Percentiles rank a stretch among this genome's conserved stretches.
Evolutionary conservation across 2,888 invertebrate species (phyloP).

Genomic region (Lysandra coridon): DNA sequence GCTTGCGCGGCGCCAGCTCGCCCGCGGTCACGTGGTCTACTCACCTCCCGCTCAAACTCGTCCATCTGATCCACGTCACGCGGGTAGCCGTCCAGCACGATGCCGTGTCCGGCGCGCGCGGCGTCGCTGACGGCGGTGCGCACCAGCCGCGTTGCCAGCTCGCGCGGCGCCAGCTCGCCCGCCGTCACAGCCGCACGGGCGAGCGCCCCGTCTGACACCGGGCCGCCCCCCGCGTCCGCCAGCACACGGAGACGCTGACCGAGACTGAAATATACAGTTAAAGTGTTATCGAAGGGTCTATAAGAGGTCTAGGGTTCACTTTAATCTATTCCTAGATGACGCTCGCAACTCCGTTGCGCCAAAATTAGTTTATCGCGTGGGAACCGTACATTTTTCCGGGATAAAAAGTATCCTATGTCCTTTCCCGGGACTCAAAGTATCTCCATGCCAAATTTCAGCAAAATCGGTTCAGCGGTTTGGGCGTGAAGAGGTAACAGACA

Average conservation of each 20-base stretch:
- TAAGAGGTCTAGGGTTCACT: no score
- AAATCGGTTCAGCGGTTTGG: no score
- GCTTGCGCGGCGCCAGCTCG: slow-evolving; percentile 89
- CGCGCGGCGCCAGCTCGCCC: slow-evolving; percentile 91
- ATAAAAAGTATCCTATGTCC: no score
- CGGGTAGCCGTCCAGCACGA: slow-evolving; percentile 97
- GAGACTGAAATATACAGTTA: slow-evolving; percentile 70
- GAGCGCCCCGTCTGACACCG: slow-evolving; percentile 82
- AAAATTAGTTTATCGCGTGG: no score
- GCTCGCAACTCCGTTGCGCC: no score
- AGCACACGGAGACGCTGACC: slow-evolving; percentile 88
- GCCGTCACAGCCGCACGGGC: slow-evolving; percentile 86
- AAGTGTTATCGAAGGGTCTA: neutral
- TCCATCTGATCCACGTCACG: slow-evolving; percentile 93
- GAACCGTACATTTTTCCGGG: no score
- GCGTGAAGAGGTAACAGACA: no score
- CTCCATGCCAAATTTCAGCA: no score
- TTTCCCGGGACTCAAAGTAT: no score
- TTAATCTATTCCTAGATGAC: no score
- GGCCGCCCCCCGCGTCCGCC: slow-evolving; percentile 84
- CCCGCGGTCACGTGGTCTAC: slow-evolving; percentile 82
- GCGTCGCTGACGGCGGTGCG: slow-evolving; percentile 83
- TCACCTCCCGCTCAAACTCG: slow-evolving; percentile 93
- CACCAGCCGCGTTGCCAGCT: slow-evolving; percentile 88
- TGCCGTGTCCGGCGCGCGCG: slow-evolving; percentile 83